These are phyloP conservation scores for Idaea dimidiata DNA, from an alignment of 2,888 invertebrate genomes.

Conservation along the genomic window DNA sequence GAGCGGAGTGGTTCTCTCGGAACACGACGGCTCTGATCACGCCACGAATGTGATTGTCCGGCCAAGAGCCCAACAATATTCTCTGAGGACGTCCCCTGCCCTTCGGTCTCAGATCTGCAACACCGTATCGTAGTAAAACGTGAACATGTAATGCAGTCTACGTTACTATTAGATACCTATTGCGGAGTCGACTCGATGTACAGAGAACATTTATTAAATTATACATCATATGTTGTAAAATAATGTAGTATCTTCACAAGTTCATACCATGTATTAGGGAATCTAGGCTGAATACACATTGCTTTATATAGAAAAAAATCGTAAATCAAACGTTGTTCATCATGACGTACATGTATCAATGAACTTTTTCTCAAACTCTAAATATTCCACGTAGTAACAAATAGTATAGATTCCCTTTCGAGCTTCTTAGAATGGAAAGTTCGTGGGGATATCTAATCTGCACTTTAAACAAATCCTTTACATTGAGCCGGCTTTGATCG, in stretches of 20 bases:
- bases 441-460: too few relatives aligned
- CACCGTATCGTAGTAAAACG: conserved; percentile 72
- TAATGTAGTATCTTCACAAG: neutral
- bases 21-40: conserved; percentile 96
- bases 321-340: too few relatives aligned
- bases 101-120: conserved; percentile 92
- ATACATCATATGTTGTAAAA: neutral
- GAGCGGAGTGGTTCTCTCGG: conserved; percentile 85
- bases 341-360: too few relatives aligned
- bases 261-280: too few relatives aligned
- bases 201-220: neutral
- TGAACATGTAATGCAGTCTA: conserved; percentile 58
- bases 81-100: conserved; percentile 95
- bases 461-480: neutral
- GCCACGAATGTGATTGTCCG: conserved; percentile 95
- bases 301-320: too few relatives aligned
- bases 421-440: too few relatives aligned
- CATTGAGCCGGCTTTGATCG: neutral
- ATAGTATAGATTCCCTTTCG: too few relatives aligned
- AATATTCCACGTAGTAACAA: too few relatives aligned
- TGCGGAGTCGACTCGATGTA: neutral
- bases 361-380: too few relatives aligned
- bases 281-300: too few relatives aligned
- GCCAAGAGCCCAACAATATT: conserved; percentile 95
- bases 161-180: neutral